Conservation (phyloP, 2,888 invertebrate genomes). For the Rotaria sp. region DNA sequence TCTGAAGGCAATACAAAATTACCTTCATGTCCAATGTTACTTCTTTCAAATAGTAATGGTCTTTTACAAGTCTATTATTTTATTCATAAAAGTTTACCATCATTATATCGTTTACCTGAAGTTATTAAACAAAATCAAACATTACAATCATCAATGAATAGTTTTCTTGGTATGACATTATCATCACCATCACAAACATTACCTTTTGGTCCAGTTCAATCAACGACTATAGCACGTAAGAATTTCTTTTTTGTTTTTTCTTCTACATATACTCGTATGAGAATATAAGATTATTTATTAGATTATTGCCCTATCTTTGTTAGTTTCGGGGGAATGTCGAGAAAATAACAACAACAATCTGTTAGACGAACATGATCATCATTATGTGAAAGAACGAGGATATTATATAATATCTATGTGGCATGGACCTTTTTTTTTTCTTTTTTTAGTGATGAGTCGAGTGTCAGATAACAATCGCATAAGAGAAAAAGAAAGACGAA, state of each 20-base stretch:
- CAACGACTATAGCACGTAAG: neutral
- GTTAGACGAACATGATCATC: neutral
- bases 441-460: constrained; percentile 19
- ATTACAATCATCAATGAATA: too few relatives aligned
- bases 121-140: neutral
- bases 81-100: too few relatives aligned
- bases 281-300: neutral
- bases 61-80: neutral
- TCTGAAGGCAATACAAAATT: neutral
- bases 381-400: neutral
- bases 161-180: neutral
- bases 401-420: neutral
- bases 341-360: constrained; percentile 19
- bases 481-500: neutral
- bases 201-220: neutral
- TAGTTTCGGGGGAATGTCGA: neutral
- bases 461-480: constrained; percentile 10
- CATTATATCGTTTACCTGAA: neutral
- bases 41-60: neutral
- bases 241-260: too few relatives aligned
- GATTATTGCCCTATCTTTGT: neutral
- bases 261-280: too few relatives aligned
- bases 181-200: neutral
- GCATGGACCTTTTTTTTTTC: too few relatives aligned
- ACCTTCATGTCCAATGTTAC: neutral